Percentiles rank a stretch among this genome's conserved stretches.
These are phyloP conservation scores for Atlantisia rogersi DNA, from an alignment of 2,113 vertebrate species.

Conservation along the genomic window DNA sequence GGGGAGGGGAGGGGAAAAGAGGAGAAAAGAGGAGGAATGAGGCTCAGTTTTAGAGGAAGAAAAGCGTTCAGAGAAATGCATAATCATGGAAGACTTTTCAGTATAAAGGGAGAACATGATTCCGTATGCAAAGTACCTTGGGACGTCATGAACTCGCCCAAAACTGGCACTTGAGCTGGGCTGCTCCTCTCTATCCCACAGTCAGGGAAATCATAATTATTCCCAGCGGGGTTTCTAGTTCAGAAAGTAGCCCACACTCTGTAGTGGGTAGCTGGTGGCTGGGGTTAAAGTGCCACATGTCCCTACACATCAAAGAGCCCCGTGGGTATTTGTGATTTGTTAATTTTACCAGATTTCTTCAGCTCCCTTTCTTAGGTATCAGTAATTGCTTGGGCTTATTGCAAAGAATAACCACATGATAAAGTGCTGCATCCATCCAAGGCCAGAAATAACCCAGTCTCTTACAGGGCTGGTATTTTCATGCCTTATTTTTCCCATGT, in stretches of 20 bases:
- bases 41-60: background rate
- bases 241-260: background rate
- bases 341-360: background rate
- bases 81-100: background rate
- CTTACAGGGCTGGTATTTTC: background rate
- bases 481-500: background rate
- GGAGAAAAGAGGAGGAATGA: background rate
- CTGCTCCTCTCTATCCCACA: background rate
- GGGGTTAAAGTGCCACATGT: too few species aligned
- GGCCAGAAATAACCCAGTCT: background rate
- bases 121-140: background rate
- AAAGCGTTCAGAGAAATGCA: background rate
- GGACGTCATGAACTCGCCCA: fast-evolving
- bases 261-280: too few species aligned
- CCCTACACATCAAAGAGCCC: fast-evolving
- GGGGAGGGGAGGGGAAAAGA: too few species aligned
- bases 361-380: background rate
- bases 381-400: background rate
- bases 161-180: background rate
- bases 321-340: fast-evolving
- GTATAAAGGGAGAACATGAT: background rate
- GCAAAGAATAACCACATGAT: background rate
- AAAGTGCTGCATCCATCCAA: background rate
- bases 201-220: background rate
- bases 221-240: background rate